A percentile compares a stretch with the other conserved stretches of the same genome.
phyloP scores from a whole-genome alignment of 2,888 invertebrate genomes.

The Tortrix viridana region DNA sequence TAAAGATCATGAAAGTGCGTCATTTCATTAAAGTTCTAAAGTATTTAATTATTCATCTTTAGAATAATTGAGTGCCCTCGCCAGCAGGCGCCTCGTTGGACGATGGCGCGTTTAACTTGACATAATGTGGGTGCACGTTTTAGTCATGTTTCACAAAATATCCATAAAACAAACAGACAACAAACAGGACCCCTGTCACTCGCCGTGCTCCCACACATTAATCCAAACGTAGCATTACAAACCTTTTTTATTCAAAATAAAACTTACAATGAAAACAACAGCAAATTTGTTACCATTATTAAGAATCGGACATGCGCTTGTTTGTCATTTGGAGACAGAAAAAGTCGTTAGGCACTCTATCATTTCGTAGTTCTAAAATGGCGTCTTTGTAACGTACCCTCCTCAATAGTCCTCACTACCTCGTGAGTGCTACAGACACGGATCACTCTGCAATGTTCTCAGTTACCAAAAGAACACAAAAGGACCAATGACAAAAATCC shows the following conservation, averaged over 20 bases:
- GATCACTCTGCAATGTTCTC: constrained; percentile 26
- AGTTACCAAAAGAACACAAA: constrained; percentile 53
- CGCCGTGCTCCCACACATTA: constrained; percentile 49
- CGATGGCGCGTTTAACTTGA: constrained; percentile 29
- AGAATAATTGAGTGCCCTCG: too few relatives aligned
- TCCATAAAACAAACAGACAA: constrained; percentile 53
- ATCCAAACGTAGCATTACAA: constrained; percentile 54
- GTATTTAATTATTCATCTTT: not conserved
- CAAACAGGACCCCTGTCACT: constrained; percentile 59
- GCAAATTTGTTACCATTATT: constrained; percentile 26
- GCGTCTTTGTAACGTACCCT: constrained; percentile 5
- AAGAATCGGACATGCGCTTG: constrained; percentile 16
- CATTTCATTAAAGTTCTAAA: too few relatives aligned
- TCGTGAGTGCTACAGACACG: not conserved
- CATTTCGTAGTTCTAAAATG: constrained; percentile 18
- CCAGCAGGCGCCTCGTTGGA: not conserved
- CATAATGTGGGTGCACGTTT: constrained; percentile 60
- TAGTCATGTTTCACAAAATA: constrained; percentile 61
- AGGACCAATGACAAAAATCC: constrained; percentile 66
- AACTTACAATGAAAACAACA: constrained; percentile 31
- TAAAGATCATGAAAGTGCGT: too few relatives aligned
- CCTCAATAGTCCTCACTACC: not conserved
- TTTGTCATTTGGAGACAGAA: constrained; percentile 25
- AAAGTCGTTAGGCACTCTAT: constrained; percentile 26
- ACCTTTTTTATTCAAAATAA: constrained; percentile 26